Evolutionary conservation across 2,113 vertebrate species (phyloP), one percentile per base, ranked within the genome.

Genomic region (Hippocampus mohnikei): DNA sequence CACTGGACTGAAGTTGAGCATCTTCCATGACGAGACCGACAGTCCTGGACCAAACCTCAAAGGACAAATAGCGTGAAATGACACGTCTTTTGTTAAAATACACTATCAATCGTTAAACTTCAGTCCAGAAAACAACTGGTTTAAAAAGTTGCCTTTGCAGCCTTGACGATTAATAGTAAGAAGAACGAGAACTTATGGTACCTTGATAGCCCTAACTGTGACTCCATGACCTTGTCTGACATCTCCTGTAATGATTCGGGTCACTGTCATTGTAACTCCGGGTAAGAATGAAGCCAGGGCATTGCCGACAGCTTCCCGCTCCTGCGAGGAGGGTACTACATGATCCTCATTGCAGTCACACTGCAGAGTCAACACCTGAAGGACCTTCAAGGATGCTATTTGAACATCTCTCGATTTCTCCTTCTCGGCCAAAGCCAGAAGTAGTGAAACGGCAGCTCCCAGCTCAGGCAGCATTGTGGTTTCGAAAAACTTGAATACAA

Each of bases 271-370:
- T n/a, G 93, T 93, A 72, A 97, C 88, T n/a, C 97, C 96, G 0
- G 97, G 97, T 76, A 99, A 77, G 80, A 98, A 98, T 1, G 95
- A 95, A 25, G 95, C 96, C 82, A 98, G 89, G 18, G 93, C 79
- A 56, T 90, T 85, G 56, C 95, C 95, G 0, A 95, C 83, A 3
- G 63, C 71, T 65, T 68, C 71, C 1, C 48, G 79, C 70, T 94
- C 92, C 0, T 87, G 84, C 16, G 81, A 75, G 0, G 83, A 81
- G 0, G 92, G 80, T 0, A 74, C 65, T 0, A 56, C 16, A 0
- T 94, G 92, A 1, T 91, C 88, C 69, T 92, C 89, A 16, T 71
- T 72, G 78, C 96, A 96, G 69, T 95, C 92, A 3, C 95, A 96
- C 48, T 94, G 94, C 20, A 94, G 74, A 29, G 93, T 86, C 8